Evolutionary conservation across 2,113 vertebrate genomes (phyloP).

Genomic region (Dolichallabes microphthalmus): DNA sequence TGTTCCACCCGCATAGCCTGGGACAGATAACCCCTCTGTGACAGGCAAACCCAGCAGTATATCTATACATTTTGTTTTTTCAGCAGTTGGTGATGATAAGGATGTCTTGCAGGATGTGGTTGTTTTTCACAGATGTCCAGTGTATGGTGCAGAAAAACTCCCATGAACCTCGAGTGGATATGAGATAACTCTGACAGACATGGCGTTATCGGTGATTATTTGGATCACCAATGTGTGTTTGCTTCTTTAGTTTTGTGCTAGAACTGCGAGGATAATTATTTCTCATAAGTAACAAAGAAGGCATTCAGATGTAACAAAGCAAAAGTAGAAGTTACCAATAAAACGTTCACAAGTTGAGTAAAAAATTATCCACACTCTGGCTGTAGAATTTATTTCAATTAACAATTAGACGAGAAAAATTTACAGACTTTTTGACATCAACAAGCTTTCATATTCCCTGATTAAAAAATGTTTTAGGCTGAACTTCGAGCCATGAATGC

Average conservation of each 20-base stretch:
- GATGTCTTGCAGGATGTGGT: neutral
- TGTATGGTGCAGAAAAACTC: neutral
- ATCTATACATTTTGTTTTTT: neutral
- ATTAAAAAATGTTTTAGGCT: too few species aligned
- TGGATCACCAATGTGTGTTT: neutral
- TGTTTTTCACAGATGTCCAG: neutral
- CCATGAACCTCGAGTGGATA: too few species aligned
- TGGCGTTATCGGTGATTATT: neutral
- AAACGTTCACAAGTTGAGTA: neutral
- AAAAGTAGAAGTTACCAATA: neutral
- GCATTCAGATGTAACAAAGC: neutral
- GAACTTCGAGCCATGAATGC: too few species aligned
- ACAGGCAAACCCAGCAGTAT: neutral
- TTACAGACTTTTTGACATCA: too few species aligned
- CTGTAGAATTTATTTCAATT: too few species aligned
- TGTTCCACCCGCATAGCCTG: neutral
- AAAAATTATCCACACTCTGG: too few species aligned
- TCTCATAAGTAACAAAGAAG: neutral
- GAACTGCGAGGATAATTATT: neutral
- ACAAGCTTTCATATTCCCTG: too few species aligned
- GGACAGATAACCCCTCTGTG: conserved; percentile 20
- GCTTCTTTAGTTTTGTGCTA: neutral
- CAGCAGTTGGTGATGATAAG: conserved; percentile 4
- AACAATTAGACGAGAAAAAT: too few species aligned
- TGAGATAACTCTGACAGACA: neutral